Evolutionary conservation across 2,797 vertebrate species (phyloP).

Genomic region (Meriones psammophilus): DNA sequence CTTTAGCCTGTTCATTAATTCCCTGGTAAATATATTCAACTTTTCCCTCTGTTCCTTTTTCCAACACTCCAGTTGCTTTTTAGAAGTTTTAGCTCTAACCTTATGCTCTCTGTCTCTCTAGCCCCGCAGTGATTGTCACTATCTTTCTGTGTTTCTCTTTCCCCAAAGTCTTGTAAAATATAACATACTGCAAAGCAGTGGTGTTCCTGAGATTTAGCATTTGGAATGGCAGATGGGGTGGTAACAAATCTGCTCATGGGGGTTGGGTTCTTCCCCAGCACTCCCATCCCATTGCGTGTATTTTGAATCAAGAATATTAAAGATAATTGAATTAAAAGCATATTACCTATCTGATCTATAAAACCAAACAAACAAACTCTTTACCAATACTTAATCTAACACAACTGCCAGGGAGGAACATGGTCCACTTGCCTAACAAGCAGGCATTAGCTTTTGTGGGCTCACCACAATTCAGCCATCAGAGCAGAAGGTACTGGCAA

Average conservation of each 20-base stretch:
- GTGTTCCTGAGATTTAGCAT: constrained; percentile 90
- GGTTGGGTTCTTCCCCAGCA: constrained; percentile 88
- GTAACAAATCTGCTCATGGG: constrained; percentile 89
- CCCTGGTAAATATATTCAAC: constrained; percentile 86
- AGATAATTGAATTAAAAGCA: constrained; percentile 84
- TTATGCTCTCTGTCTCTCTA: constrained; percentile 87
- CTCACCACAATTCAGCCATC: not conserved
- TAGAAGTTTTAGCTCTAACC: constrained; percentile 85
- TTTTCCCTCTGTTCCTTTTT: constrained; percentile 87
- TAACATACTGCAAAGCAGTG: constrained; percentile 90
- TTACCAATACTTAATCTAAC: constrained; percentile 55
- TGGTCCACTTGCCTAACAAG: constrained; percentile 25
- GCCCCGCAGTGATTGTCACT: constrained; percentile 87
- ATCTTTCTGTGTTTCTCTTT: constrained; percentile 89
- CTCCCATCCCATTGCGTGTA: constrained; percentile 86
- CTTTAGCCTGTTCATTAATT: constrained; percentile 90
- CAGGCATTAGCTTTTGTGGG: not conserved
- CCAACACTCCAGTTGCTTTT: constrained; percentile 82
- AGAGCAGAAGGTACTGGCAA: constrained; percentile 12
- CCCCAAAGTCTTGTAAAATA: constrained; percentile 89
- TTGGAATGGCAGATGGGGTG: constrained; percentile 92
- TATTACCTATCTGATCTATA: constrained; percentile 85
- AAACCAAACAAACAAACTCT: constrained; percentile 22
- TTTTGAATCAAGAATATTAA: constrained; percentile 90
- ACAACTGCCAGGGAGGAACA: not conserved